Evolutionary conservation across 2,113 vertebrate genomes (phyloP).

Genomic region (Bombycilla garrulus): DNA sequence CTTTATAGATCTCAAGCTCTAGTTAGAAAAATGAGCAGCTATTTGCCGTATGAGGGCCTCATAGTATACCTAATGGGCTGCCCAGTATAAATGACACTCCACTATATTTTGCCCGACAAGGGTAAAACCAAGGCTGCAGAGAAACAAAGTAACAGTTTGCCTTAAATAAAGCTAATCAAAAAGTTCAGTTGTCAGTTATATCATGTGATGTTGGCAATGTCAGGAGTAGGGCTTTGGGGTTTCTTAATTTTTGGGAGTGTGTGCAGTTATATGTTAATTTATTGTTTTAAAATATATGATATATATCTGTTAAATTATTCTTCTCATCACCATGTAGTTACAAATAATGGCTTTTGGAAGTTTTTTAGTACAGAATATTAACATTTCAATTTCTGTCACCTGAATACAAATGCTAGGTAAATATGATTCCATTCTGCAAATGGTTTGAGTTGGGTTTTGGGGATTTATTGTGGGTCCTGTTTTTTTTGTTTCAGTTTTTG

Average conservation of each 20-base stretch:
- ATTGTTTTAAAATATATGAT: background rate
- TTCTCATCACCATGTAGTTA: background rate
- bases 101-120: background rate
- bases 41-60: background rate
- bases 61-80: background rate
- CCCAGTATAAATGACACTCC: background rate
- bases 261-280: accelerated
- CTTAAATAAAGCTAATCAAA: background rate
- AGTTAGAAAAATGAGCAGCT: background rate
- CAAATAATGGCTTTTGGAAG: background rate
- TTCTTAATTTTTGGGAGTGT: accelerated
- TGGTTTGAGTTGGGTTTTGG: background rate
- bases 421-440: background rate
- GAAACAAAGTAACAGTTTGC: background rate
- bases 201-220: background rate
- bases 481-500: background rate
- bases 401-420: background rate
- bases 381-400: background rate
- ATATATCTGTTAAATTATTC: background rate
- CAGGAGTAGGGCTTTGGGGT: accelerated
- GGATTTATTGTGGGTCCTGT: accelerated
- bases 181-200: background rate
- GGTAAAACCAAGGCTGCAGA: background rate
- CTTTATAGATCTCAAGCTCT: background rate
- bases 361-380: background rate